Percentiles rank a stretch among this genome's conserved stretches.
These are phyloP conservation scores for Halcyon leucocephala DNA, from an alignment of 2,797 vertebrate genomes.

Conservation along the genomic window DNA sequence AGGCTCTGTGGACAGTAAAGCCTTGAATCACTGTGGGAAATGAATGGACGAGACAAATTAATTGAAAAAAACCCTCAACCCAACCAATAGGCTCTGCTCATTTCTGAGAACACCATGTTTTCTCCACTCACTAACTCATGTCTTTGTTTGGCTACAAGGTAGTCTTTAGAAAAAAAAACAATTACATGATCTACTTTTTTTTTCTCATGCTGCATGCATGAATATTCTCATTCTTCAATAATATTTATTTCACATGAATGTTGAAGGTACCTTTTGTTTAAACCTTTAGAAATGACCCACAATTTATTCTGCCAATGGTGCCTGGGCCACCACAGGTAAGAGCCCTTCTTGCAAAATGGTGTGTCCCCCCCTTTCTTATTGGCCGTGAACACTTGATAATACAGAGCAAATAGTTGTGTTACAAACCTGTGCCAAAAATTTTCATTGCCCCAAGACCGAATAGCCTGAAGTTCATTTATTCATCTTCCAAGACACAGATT, in stretches of 20 bases:
- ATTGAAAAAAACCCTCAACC: not conserved
- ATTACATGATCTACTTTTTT: not conserved
- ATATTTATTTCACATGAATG: not conserved
- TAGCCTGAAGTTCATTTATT: not conserved
- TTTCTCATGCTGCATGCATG: not conserved
- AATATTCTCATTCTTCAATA: not conserved
- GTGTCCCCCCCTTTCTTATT: not conserved
- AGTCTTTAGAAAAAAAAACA: not conserved
- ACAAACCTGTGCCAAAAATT: not conserved
- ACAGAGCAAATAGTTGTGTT: not conserved
- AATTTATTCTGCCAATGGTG: not conserved
- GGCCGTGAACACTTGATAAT: not conserved
- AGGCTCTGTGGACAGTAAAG: not conserved
- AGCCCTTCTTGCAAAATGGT: not conserved
- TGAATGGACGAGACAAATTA: not conserved
- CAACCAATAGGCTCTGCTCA: not conserved
- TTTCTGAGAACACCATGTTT: not conserved
- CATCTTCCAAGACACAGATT: not conserved
- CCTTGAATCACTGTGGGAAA: not conserved
- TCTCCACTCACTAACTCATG: not conserved
- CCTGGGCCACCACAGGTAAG: not conserved
- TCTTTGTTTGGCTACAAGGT: not conserved
- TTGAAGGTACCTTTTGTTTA: not conserved
- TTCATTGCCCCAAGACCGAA: not conserved
- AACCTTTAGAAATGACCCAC: not conserved